Conservation (phyloP, 1,140 invertebrate genomes). For the Cherax destructor region DNA sequence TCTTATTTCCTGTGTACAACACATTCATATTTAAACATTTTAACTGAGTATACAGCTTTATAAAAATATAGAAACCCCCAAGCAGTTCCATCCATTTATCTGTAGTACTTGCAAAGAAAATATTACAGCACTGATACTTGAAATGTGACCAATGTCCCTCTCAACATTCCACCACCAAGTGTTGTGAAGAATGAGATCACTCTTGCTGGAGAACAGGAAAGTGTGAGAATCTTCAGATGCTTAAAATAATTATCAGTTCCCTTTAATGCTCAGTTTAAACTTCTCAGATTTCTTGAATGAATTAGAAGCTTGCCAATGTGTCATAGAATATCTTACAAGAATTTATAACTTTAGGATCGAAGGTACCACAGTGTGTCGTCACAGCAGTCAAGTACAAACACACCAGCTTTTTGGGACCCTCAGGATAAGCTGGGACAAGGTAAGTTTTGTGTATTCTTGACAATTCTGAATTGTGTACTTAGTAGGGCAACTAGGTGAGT, state of each 20-base stretch:
- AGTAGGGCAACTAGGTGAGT: too few relatives aligned
- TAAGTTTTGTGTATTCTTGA: conserved; percentile 73
- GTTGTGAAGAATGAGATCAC: conserved; percentile 95
- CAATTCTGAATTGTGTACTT: too few relatives aligned
- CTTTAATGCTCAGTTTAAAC: too few relatives aligned
- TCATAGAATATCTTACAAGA: not conserved
- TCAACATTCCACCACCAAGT: conserved; percentile 94
- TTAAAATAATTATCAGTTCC: too few relatives aligned
- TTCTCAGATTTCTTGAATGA: too few relatives aligned
- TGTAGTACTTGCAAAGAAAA: conserved; percentile 90
- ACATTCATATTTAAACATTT: not conserved
- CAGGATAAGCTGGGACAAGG: conserved; percentile 87
- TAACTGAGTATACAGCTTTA: conserved; percentile 86
- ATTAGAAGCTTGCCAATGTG: not conserved
- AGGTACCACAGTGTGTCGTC: conserved; percentile 91
- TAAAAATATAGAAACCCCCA: conserved; percentile 91
- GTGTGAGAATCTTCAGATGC: conserved; percentile 79
- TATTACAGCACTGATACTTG: conserved; percentile 84
- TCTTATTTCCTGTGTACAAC: not conserved
- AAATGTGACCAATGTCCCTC: conserved; percentile 86
- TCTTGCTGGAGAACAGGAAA: conserved; percentile 97
- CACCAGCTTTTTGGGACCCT: conserved; percentile 95
- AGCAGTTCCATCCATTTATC: conserved; percentile 97
- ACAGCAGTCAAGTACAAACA: conserved; percentile 88
- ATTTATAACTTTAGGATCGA: conserved; percentile 79